These are phyloP conservation scores for Dryobates pubescens DNA, from an alignment of 2,797 vertebrate genomes.

Conservation along the genomic window DNA sequence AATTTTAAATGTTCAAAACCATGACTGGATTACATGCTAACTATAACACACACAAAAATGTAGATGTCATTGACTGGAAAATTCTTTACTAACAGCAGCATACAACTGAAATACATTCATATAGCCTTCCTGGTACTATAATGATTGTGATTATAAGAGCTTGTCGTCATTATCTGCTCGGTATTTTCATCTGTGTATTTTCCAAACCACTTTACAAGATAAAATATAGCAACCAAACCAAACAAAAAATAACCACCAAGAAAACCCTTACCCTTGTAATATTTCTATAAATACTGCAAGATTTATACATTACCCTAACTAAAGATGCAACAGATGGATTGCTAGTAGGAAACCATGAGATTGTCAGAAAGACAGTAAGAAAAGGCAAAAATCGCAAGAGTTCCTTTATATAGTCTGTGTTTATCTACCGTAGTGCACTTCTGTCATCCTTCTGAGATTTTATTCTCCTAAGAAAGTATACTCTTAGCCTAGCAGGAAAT, in stretches of 20 bases:
- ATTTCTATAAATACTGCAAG: background rate
- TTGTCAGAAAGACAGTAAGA: background rate
- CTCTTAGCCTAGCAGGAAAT: slow-evolving; percentile 23
- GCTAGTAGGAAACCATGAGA: background rate
- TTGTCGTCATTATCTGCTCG: background rate
- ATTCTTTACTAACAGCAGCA: background rate
- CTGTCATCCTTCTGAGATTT: slow-evolving; percentile 28
- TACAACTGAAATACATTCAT: background rate
- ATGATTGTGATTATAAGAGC: background rate
- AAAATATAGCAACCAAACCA: background rate
- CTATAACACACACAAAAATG: background rate
- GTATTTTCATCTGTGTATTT: background rate
- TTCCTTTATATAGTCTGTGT: slow-evolving; percentile 6
- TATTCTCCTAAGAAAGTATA: slow-evolving; percentile 16
- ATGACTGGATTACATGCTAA: background rate
- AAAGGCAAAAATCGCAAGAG: background rate
- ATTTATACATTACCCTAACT: background rate
- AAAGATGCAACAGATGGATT: slow-evolving; percentile 24
- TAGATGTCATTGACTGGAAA: background rate
- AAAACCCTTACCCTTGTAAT: background rate
- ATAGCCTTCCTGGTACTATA: background rate
- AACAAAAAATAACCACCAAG: background rate
- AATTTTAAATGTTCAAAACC: background rate
- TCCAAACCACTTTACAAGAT: background rate
- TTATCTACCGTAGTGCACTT: slow-evolving; percentile 22